Evolutionary conservation across 2,888 invertebrate species (phyloP), one percentile per base, ranked within the genome.

Genomic region (Watsonalla binaria): DNA sequence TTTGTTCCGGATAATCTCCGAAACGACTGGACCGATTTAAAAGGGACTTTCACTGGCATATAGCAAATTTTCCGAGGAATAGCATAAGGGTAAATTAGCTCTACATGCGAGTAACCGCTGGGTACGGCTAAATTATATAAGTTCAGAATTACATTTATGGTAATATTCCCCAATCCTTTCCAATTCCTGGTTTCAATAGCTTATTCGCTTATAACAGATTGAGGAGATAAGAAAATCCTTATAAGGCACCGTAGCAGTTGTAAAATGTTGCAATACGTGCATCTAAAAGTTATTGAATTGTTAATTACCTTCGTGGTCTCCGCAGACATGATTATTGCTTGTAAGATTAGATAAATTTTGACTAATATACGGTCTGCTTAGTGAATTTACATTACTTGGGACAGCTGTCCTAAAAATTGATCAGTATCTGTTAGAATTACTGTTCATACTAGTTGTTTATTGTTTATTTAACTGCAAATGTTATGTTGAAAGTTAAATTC

Each of bases 311-410:
- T 57, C 66, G 66, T 59, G 50, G 55, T 45, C 54, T 39, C 56
- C 57, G 56, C 55, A 58, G 59, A 68, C 66, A 67, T 69, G 62
- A 62, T 68, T 68, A 66, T 62, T 68, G 60, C 55, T 54, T 56
- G 54, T 51, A 39, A 34, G 58, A 63, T 66, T 57, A 60, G 51
- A 61, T 61, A 59, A 62, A 59, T 42, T 42, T 42, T 62, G 63
- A 65, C 54, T 65, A 56, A 60, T 59, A 55, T 55, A 54, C 45
- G 52, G 62, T 52, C 53, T 46, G 45, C 47, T 49, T 51, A 42
- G 48, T 53, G 45, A 46, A 46, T 51, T 61, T 53, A 47, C 58
- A 14, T 35, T 37, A 48, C 42, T 42, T 8, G 42, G 42, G 11
- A 42, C 42, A 11, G 42, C 37, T 37, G 37, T 37, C 37, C 37